Evolutionary conservation across 2,888 invertebrate species (phyloP).

Genomic region (Hirtodrosophila trivittata): DNA sequence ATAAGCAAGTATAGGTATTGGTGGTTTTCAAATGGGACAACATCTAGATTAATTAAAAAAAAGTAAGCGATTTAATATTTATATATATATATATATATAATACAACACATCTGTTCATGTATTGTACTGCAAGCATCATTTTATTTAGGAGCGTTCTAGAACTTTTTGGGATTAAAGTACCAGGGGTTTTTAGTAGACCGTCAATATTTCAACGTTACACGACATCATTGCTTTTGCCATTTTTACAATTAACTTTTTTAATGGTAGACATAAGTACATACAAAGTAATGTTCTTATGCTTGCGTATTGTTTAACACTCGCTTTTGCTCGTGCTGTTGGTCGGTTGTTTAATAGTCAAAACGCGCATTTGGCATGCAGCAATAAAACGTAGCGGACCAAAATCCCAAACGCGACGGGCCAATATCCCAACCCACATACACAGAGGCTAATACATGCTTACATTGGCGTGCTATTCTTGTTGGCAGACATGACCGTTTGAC

Average conservation of each 20-base stretch:
- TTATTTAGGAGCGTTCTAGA: no score
- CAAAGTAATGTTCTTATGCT: not conserved
- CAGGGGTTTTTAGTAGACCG: slow-evolving; percentile 28
- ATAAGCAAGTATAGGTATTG: no score
- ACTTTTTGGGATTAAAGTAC: no score
- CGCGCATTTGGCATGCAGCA: slow-evolving; percentile 57
- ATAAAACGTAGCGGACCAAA: slow-evolving; percentile 56
- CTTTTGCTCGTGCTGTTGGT: slow-evolving; percentile 34
- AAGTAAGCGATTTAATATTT: no score
- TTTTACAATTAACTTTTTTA: slow-evolving; percentile 57
- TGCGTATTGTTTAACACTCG: slow-evolving; percentile 45
- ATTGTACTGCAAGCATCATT: no score
- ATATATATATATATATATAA: no score
- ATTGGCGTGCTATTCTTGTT: slow-evolving; percentile 38
- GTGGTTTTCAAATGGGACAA: no score
- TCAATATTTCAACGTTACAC: slow-evolving; percentile 16
- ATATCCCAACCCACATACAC: slow-evolving; percentile 19
- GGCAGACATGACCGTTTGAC: slow-evolving; percentile 83
- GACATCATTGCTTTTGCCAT: slow-evolving; percentile 36
- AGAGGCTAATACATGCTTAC: slow-evolving; percentile 29
- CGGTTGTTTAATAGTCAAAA: slow-evolving; percentile 57
- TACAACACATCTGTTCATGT: no score
- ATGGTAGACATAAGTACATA: slow-evolving; percentile 43
- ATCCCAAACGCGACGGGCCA: slow-evolving; percentile 2
- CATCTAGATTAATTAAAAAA: no score